A percentile compares a stretch with the other conserved stretches of the same genome.
Evolutionary conservation across 1,140 invertebrate species (phyloP).

Genomic region (Augochlora pura): DNA sequence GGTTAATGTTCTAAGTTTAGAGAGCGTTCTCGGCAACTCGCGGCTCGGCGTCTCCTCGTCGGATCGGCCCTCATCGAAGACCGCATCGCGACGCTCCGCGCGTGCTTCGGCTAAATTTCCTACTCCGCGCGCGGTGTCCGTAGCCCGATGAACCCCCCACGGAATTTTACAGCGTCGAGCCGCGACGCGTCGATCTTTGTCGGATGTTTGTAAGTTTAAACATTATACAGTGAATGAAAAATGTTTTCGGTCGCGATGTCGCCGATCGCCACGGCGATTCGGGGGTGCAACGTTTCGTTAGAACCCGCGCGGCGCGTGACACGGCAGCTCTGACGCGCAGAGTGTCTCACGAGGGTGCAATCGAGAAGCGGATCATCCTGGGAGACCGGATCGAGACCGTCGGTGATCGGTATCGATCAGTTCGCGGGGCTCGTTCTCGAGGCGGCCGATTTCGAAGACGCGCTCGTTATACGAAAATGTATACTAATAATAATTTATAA

Average conservation of each 20-base stretch:
- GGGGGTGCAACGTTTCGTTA: conserved; percentile 12
- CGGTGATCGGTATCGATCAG: too few species aligned
- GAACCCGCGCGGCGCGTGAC: background rate
- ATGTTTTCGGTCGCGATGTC: background rate
- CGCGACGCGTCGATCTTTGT: conserved; percentile 18
- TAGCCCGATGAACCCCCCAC: too few species aligned
- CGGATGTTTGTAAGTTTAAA: conserved; percentile 15
- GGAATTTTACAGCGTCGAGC: conserved; percentile 6
- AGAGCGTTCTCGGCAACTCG: conserved; percentile 23
- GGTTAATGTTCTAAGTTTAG: conserved; percentile 31
- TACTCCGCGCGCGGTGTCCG: too few species aligned
- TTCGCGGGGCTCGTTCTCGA: background rate
- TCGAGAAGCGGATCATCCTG: background rate
- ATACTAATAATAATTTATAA: conserved; percentile 7
- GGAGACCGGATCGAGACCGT: background rate
- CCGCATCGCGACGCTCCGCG: too few species aligned
- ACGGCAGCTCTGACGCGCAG: background rate
- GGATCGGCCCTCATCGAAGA: too few species aligned
- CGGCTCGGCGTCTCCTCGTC: background rate
- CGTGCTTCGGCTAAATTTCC: too few species aligned
- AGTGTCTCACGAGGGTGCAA: conserved; percentile 1
- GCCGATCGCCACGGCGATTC: too few species aligned
- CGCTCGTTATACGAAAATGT: background rate
- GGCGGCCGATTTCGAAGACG: background rate
- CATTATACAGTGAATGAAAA: background rate